Conservation (phyloP, 2,113 vertebrate species). For the Halichoerus grypus region DNA sequence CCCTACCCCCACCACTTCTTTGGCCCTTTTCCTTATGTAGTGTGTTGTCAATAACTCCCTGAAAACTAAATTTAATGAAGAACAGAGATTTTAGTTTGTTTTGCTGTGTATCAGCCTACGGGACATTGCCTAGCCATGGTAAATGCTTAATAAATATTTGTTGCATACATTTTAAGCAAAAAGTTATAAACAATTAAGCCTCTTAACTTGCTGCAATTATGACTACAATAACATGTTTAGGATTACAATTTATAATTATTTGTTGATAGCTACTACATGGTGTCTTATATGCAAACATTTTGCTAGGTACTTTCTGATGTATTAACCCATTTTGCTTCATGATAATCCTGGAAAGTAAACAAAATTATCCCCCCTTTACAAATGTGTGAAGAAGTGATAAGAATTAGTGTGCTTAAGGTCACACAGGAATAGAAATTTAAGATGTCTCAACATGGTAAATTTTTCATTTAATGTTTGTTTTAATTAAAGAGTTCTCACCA, state of each 20-base stretch:
- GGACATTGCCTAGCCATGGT: not conserved
- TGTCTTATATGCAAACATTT: not conserved
- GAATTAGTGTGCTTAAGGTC: not conserved
- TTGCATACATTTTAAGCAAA: slow-evolving; percentile 1
- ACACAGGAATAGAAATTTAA: not conserved
- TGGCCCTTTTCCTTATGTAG: not conserved
- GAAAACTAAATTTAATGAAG: not conserved
- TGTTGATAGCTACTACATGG: not conserved
- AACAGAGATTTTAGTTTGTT: not conserved
- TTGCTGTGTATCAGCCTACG: not conserved
- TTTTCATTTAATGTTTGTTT: slow-evolving; percentile 13
- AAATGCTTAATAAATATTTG: not conserved
- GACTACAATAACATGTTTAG: not conserved
- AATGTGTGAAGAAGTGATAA: not conserved
- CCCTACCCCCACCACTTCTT: not conserved
- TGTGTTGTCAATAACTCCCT: not conserved
- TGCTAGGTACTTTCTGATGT: not conserved
- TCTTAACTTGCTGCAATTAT: not conserved
- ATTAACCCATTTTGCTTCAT: slow-evolving; percentile 31
- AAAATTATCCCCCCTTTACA: not conserved
- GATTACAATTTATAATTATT: slow-evolving; percentile 18
- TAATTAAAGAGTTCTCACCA: not conserved
- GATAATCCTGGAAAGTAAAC: not conserved
- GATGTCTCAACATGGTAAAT: not conserved
- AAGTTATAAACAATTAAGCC: not conserved